Evolutionary conservation across 2,113 vertebrate genomes (phyloP), one percentile per base, ranked within the genome.

Genomic region (Ammodytes marinus): DNA sequence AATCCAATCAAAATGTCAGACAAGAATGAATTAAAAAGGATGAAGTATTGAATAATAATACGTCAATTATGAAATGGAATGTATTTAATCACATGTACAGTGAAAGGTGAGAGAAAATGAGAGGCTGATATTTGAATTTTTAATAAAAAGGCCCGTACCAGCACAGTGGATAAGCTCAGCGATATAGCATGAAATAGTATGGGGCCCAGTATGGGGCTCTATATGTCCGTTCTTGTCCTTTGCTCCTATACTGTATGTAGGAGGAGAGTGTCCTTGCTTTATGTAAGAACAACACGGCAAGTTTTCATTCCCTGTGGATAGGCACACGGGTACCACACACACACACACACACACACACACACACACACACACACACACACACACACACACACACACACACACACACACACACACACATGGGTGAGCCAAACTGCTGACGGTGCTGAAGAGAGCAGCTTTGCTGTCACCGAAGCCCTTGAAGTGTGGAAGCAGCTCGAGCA

Each of bases 381-480:
- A n/a, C n/a, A n/a, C n/a, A n/a, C n/a, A n/a, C n/a, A n/a, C n/a
- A n/a, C n/a, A n/a, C 59, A 55, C 74, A 53, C 75, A 55, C 65
- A 78, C 88, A 86, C 77, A 59, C 68, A 63, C 83, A 69, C 71
- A 82, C 87, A 85, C 77, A 67, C 68, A 43, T 8, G 35, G 8
- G 2, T 27, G 58, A 84, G 70, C 14, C 74, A 88, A 92, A 91
- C 40, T 92, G 93, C 93, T 94, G 92, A 94, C 80, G 17, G 68
- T 87, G 91, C 91, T 82, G 88, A 88, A 91, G 8, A 40, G 74
- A 86, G 85, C 87, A 87, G 87, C 86, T 79, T 89, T 76, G 82
- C 84, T 91, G 88, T 92, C 92, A 91, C 88, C 81, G 49, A 88
- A 92, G 92, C 86, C 92, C 91, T 94, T 93, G 88, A 94, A 94